Evolutionary conservation across 1,140 invertebrate genomes (phyloP).

Genomic region (Heterodera schachtii): DNA sequence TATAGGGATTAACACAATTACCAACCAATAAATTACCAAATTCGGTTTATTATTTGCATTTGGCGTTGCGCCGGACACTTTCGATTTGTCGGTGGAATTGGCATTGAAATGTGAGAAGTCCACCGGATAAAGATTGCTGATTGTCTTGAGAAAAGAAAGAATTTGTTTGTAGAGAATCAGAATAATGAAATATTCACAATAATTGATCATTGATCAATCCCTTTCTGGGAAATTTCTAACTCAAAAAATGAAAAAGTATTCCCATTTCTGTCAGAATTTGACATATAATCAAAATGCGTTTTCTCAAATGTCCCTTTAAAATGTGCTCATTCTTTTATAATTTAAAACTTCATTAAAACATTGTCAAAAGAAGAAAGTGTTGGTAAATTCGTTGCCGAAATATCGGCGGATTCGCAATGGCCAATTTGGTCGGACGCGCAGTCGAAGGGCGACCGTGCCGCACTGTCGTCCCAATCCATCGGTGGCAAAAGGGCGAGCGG

Average conservation of each 20-base stretch:
- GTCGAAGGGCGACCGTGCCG: constrained; percentile 13
- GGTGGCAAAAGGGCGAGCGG: background rate
- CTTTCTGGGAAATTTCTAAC: too few relatives aligned
- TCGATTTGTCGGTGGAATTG: constrained; percentile 1
- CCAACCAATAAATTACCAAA: background rate
- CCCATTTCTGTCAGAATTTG: too few relatives aligned
- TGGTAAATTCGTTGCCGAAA: background rate
- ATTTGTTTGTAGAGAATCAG: background rate
- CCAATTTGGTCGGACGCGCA: background rate
- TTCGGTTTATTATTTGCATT: constrained; percentile 1
- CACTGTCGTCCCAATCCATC: constrained; percentile 16
- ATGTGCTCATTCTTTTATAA: background rate
- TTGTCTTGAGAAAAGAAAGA: background rate
- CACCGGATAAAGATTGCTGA: background rate
- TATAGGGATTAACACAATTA: background rate
- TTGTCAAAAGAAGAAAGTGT: background rate
- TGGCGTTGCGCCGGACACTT: background rate
- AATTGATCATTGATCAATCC: too few relatives aligned
- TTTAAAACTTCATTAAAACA: background rate
- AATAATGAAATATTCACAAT: background rate
- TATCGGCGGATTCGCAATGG: background rate
- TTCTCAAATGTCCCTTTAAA: too few relatives aligned
- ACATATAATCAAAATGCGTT: too few relatives aligned
- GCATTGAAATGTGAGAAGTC: constrained; percentile 5
- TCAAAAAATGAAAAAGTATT: too few relatives aligned